Conservation (phyloP, 1,140 invertebrate genomes). For the Colletes gigas region DNA sequence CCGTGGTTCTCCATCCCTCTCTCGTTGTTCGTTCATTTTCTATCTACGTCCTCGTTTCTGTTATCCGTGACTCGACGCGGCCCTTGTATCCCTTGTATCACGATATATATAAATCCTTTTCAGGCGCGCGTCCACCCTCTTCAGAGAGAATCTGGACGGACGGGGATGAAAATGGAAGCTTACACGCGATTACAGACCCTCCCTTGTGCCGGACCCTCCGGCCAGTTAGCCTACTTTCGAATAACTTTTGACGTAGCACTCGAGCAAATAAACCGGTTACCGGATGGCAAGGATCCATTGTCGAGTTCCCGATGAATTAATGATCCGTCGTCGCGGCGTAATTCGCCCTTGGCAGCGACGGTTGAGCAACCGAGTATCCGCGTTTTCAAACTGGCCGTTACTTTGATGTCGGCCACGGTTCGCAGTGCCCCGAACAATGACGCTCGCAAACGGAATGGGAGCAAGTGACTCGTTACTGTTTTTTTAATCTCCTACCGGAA, state of each 20-base stretch:
- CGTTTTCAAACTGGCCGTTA: not conserved
- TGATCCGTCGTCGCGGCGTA: conserved; percentile 3
- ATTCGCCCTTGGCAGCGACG: not conserved
- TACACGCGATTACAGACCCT: conserved; percentile 61
- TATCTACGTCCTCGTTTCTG: not conserved
- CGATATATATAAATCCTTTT: conserved; percentile 61
- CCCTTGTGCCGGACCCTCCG: conserved; percentile 36
- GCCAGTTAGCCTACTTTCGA: conserved; percentile 61
- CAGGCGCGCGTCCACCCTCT: conserved; percentile 28
- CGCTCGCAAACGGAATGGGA: not conserved
- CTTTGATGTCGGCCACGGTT: conserved; percentile 34
- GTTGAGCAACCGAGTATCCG: not conserved
- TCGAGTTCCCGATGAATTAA: conserved; percentile 25
- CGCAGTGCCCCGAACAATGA: not conserved
- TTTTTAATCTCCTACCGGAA: not conserved
- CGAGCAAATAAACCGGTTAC: conserved; percentile 42
- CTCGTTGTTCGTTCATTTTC: not conserved
- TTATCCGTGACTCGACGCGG: conserved; percentile 26
- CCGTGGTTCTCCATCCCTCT: not conserved
- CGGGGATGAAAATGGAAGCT: conserved; percentile 55
- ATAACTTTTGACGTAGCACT: conserved; percentile 58
- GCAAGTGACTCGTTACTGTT: not conserved
- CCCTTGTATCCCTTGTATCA: conserved; percentile 39
- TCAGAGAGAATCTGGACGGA: conserved; percentile 45
- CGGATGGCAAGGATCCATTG: conserved; percentile 3